Percentiles rank a stretch among this genome's conserved stretches.
These are phyloP conservation scores for Capitella teleta DNA, from an alignment of 1,140 invertebrate species.

Conservation along the genomic window DNA sequence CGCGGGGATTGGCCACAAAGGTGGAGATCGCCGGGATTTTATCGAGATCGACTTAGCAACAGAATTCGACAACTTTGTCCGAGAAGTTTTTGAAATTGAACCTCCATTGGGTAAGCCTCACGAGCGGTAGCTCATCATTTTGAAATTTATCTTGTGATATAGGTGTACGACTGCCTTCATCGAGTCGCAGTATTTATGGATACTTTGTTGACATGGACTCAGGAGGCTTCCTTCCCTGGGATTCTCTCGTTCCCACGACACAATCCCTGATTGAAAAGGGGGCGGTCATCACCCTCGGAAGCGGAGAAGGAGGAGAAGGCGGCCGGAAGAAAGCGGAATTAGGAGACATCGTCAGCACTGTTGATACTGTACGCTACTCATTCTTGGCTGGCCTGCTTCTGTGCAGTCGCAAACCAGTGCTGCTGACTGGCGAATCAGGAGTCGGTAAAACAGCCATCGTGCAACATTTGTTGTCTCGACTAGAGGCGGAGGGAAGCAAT, in stretches of 20 bases:
- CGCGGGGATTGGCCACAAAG: constrained; percentile 11
- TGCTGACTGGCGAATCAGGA: constrained; percentile 39
- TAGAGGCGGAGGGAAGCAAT: constrained; percentile 32
- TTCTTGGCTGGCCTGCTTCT: constrained; percentile 36
- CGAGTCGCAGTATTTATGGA: constrained; percentile 34
- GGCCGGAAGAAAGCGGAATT: constrained; percentile 18
- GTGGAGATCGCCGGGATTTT: constrained; percentile 14
- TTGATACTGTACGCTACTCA: constrained; percentile 38
- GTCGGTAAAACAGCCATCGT: constrained; percentile 40
- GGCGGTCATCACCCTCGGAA: constrained; percentile 32
- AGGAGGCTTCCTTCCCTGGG: constrained; percentile 38
- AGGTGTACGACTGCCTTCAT: constrained; percentile 39
- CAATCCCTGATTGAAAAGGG: constrained; percentile 33
- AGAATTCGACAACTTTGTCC: constrained; percentile 57
- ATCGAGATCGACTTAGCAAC: constrained; percentile 49
- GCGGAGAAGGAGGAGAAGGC: constrained; percentile 18
- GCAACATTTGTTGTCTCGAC: constrained; percentile 28
- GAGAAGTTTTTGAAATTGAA: constrained; percentile 55
- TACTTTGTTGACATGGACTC: constrained; percentile 41
- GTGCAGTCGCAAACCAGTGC: constrained; percentile 34
- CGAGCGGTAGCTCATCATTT: no score
- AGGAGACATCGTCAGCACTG: constrained; percentile 30
- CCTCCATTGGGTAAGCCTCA: constrained; percentile 32
- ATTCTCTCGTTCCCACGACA: constrained; percentile 34
- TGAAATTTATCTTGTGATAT: no score